phyloP scores from a whole-genome alignment of 1,140 invertebrate species.

The Dolichoris vasculosae region DNA sequence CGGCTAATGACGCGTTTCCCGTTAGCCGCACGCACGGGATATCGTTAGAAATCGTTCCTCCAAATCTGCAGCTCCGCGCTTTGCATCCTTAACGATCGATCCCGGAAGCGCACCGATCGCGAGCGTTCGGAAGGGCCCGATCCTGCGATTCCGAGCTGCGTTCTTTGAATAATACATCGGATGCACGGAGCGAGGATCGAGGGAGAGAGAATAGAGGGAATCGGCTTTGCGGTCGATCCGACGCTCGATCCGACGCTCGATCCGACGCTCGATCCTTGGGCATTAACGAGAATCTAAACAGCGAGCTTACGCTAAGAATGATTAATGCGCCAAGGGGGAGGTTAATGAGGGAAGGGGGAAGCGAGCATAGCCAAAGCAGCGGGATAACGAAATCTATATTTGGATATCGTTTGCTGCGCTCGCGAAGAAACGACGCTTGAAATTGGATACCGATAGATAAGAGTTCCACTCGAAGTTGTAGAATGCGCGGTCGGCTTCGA shows the following conservation, averaged over 20 bases:
- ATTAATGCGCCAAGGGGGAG: no score
- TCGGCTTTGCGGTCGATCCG: no score
- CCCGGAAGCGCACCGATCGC: neutral
- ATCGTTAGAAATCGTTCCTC: neutral
- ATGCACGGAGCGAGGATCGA: neutral
- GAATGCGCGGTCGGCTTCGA: no score
- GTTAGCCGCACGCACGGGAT: neutral
- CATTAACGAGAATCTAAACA: no score
- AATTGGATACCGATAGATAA: neutral
- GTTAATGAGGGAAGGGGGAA: no score
- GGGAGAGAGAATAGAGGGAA: neutral
- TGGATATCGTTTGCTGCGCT: no score
- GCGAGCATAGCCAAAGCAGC: no score
- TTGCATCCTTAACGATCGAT: neutral
- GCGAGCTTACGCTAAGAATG: no score
- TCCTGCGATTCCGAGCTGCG: neutral
- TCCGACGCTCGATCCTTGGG: no score
- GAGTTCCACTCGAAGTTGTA: no score
- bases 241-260: no score
- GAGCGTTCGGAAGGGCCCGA: neutral
- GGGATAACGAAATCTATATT: no score
- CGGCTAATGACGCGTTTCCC: neutral
- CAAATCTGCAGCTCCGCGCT: neutral
- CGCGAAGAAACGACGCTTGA: neutral
- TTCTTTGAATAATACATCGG: neutral